Evolutionary conservation across 2,888 invertebrate species (phyloP).

Genomic region (Axea sp.): DNA sequence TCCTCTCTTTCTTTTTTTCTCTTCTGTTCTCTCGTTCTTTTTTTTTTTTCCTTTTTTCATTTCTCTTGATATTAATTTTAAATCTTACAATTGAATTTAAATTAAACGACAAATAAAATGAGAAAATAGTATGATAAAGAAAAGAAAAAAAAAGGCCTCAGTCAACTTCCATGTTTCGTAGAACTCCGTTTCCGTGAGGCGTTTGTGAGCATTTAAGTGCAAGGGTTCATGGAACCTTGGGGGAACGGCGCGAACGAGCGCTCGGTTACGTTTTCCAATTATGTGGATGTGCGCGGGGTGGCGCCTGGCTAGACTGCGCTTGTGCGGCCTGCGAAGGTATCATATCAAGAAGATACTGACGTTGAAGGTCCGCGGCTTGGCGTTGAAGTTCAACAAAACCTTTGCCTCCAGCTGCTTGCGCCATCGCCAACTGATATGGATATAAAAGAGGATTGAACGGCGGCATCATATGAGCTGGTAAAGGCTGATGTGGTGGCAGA

Average conservation of each 20-base stretch:
- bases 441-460: slow-evolving; percentile 93
- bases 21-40: too few species aligned
- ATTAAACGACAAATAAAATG: slow-evolving; percentile 41
- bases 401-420: slow-evolving; percentile 83
- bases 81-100: slow-evolving; percentile 30
- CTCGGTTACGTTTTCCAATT: slow-evolving; percentile 84
- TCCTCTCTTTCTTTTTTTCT: too few species aligned
- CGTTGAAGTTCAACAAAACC: slow-evolving; percentile 89
- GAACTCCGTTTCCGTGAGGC: slow-evolving; percentile 47
- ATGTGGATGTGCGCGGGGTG: slow-evolving; percentile 79
- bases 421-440: slow-evolving; percentile 93
- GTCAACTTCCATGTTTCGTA: slow-evolving; percentile 61
- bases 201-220: slow-evolving; percentile 59
- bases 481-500: slow-evolving; percentile 82
- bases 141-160: slow-evolving; percentile 55
- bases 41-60: too few species aligned
- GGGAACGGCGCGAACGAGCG: slow-evolving; percentile 64
- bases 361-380: slow-evolving; percentile 90
- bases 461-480: slow-evolving; percentile 90
- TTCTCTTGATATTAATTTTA: too few species aligned
- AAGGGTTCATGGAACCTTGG: slow-evolving; percentile 50
- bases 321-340: slow-evolving; percentile 85
- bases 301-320: slow-evolving; percentile 79
- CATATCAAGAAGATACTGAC: slow-evolving; percentile 98
- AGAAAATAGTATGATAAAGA: neutral